Evolutionary conservation across 2,113 vertebrate species (phyloP), one percentile per base, ranked within the genome.

Genomic region (Paedocypris sp.): DNA sequence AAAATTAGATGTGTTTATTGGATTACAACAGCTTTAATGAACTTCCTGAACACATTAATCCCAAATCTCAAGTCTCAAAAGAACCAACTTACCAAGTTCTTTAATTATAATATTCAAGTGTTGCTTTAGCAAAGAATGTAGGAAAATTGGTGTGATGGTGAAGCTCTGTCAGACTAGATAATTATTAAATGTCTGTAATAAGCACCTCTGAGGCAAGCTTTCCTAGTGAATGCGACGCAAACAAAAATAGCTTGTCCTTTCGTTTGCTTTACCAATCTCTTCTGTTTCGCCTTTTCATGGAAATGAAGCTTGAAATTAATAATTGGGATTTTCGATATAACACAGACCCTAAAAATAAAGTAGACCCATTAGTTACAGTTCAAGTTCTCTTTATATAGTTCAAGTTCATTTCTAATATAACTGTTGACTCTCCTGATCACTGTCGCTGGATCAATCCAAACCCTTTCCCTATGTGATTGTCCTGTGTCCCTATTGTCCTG

Each of bases 111-210:
- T n/a, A 36, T 52, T 50, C 16, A 16, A 10, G 6, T 38, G 22
- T 53, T 39, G 22, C 13, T 53, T 53, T 38, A 25, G 33, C 22
- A 25, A 53, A 3, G 1, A 23, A 38, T 16, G 36, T 23, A 52
- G 32, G 15, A 36, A 53, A 19, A 53, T 56, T 36, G 15, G 4
- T 41, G 23, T 28, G 42, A 56, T 46, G 16, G 60, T 63, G 39
- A 43, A 31, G 13, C 11, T 63, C 48, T 52, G 41, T 33, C 19
- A 35, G 28, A 54, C 20, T 36, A 51, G 58, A 47, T 35, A 38
- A 25, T 62, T 62, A 50, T 62, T 62, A 62, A 62, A 62, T 50
- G 45, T 38, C 12, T 62, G 15, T 50, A 50, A 50, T 39, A 38
- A 39, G 46, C 26, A 50, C 59, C 33, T 50, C 31, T 62, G 46